Evolutionary conservation across 2,888 invertebrate genomes (phyloP).

Genomic region (Ellobium chinense): DNA sequence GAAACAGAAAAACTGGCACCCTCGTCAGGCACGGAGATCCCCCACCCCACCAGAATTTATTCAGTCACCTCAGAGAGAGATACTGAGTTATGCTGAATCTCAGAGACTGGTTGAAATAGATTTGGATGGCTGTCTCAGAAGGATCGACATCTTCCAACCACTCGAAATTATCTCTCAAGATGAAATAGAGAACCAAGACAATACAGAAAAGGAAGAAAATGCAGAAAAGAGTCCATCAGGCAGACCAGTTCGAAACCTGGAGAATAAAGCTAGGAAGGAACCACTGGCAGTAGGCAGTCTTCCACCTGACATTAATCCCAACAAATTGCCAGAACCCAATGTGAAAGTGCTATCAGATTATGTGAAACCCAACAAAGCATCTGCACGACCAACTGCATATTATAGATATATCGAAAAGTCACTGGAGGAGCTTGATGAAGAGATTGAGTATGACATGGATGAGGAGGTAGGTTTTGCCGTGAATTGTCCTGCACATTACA

Average conservation of each 20-base stretch:
- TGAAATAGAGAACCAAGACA: slow-evolving; percentile 76
- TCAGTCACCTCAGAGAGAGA: slow-evolving; percentile 82
- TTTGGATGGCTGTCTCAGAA: slow-evolving; percentile 88
- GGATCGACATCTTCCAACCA: slow-evolving; percentile 81
- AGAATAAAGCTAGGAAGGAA: slow-evolving; percentile 65
- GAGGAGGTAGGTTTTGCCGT: slow-evolving; percentile 84
- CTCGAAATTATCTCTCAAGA: slow-evolving; percentile 79
- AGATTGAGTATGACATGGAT: slow-evolving; percentile 97
- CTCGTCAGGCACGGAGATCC: slow-evolving; percentile 70
- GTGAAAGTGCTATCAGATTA: slow-evolving; percentile 87
- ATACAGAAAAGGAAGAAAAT: slow-evolving; percentile 76
- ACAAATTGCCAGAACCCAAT: slow-evolving; percentile 85
- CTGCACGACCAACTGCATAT: slow-evolving; percentile 91
- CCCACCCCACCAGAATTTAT: slow-evolving; percentile 78
- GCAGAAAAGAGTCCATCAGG: slow-evolving; percentile 69
- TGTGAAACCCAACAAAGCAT: slow-evolving; percentile 87
- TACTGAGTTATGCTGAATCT: slow-evolving; percentile 89
- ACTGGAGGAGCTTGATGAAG: slow-evolving; percentile 95
- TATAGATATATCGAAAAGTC: slow-evolving; percentile 94
- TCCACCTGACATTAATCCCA: slow-evolving; percentile 52
- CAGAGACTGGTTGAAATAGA: slow-evolving; percentile 93
- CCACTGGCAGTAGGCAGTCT: slow-evolving; percentile 41
- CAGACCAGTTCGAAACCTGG: slow-evolving; percentile 41
- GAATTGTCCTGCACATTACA: no score
- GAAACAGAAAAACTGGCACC: slow-evolving; percentile 80